phyloP scores from a whole-genome alignment of 2,888 invertebrate genomes.

The Lottia scabra region DNA sequence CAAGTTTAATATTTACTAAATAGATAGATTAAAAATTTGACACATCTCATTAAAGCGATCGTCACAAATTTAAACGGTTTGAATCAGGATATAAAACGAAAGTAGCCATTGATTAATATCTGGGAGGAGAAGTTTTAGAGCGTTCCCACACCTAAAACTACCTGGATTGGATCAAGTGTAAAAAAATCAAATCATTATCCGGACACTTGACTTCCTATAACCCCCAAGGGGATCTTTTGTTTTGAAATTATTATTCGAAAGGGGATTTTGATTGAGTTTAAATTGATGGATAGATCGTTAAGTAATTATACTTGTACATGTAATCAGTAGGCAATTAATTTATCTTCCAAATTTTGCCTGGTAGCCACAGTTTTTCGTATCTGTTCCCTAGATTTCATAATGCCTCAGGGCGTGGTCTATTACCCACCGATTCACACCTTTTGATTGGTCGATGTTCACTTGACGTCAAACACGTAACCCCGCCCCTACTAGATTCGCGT shows the following conservation, averaged over 20 bases:
- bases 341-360: slow-evolving; percentile 1
- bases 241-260: background rate
- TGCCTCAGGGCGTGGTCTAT: background rate
- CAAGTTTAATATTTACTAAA: too few species aligned
- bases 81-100: too few species aligned
- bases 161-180: background rate
- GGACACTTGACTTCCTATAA: background rate
- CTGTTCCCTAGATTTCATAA: background rate
- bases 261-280: background rate
- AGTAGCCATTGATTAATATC: too few species aligned
- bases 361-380: background rate
- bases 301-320: background rate
- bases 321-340: background rate
- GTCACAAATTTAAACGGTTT: too few species aligned
- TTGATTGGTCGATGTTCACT: background rate
- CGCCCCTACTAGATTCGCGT: background rate
- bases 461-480: background rate
- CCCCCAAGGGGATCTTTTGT: background rate
- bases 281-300: slow-evolving; percentile 1
- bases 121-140: too few species aligned
- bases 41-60: too few species aligned
- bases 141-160: background rate
- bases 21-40: too few species aligned
- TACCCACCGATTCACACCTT: background rate
- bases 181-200: too few species aligned